Percentiles rank a stretch among this genome's conserved stretches.
phyloP scores from a whole-genome alignment of 2,888 invertebrate genomes.

The Catocala fraxini region DNA sequence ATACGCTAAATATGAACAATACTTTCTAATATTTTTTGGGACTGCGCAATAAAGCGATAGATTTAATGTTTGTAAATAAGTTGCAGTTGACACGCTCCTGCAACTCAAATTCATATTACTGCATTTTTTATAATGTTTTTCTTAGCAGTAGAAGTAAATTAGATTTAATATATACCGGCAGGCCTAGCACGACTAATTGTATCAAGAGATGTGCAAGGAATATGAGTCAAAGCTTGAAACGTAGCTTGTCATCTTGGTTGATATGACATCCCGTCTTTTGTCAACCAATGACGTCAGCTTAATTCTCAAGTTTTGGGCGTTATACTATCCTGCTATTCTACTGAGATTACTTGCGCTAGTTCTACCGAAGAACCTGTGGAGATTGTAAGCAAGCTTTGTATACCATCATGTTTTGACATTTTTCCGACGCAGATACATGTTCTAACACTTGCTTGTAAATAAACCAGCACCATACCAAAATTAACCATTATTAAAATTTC shows the following conservation, averaged over 20 bases:
- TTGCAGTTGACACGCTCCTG: conserved; percentile 45
- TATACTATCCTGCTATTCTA: background rate
- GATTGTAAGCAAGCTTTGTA: background rate
- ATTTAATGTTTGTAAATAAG: conserved; percentile 36
- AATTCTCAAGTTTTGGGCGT: background rate
- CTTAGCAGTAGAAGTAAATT: conserved; percentile 2
- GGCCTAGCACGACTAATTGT: background rate
- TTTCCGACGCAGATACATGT: too few relatives aligned
- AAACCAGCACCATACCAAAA: too few relatives aligned
- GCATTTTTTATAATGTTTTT: conserved; percentile 59
- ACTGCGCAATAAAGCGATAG: conserved; percentile 57
- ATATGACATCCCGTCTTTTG: background rate
- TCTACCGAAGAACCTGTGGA: background rate
- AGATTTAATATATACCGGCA: background rate
- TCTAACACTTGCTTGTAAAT: too few relatives aligned
- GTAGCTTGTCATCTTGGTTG: background rate
- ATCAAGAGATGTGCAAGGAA: background rate
- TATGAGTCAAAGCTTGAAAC: background rate
- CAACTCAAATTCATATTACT: conserved; percentile 65
- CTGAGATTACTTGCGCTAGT: too few relatives aligned
- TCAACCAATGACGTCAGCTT: background rate
- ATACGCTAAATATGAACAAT: background rate
- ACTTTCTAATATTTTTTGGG: conserved; percentile 7
- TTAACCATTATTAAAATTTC: too few relatives aligned
- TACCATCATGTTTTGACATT: too few relatives aligned